These are phyloP conservation scores for Trachurus trachurus DNA, from an alignment of 2,797 vertebrate species.

Conservation along the genomic window DNA sequence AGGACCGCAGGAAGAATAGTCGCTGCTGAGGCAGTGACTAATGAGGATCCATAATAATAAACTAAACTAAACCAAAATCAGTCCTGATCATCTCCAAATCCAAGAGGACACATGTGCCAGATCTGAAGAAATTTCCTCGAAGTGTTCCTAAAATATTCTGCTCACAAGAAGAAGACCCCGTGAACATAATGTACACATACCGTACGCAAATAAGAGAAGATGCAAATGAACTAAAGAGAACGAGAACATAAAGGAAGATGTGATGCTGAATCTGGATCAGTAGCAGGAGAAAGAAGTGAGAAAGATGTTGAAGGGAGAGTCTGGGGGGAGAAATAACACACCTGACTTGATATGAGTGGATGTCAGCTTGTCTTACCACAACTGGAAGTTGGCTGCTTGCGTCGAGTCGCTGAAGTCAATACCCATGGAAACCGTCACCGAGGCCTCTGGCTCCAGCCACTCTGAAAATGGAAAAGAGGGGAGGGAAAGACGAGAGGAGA, in stretches of 20 bases:
- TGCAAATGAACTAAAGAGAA: conserved; percentile 5
- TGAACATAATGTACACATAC: too few species aligned
- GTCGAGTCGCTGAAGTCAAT: conserved; percentile 98
- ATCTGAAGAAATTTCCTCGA: too few species aligned
- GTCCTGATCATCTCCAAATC: too few species aligned
- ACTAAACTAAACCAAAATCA: too few species aligned
- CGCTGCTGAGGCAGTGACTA: too few species aligned
- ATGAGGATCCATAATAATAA: too few species aligned
- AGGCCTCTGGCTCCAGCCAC: conserved; percentile 90
- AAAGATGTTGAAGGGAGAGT: conserved; percentile 35
- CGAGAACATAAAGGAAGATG: background rate
- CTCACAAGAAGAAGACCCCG: too few species aligned
- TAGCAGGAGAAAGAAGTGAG: background rate
- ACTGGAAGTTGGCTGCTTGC: conserved; percentile 94
- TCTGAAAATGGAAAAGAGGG: conserved; percentile 80
- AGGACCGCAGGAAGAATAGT: too few species aligned
- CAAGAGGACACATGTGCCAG: too few species aligned
- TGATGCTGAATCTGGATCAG: conserved; percentile 13
- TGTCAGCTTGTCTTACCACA: conserved; percentile 90
- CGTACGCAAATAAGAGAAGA: background rate
- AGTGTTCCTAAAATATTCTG: too few species aligned
- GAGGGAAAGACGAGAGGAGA: conserved; percentile 34
- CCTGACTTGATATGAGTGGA: conserved; percentile 28
- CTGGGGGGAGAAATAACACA: background rate
- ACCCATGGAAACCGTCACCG: conserved; percentile 93